phyloP scores from a whole-genome alignment of 2,113 vertebrate genomes.

The Otis tarda region DNA sequence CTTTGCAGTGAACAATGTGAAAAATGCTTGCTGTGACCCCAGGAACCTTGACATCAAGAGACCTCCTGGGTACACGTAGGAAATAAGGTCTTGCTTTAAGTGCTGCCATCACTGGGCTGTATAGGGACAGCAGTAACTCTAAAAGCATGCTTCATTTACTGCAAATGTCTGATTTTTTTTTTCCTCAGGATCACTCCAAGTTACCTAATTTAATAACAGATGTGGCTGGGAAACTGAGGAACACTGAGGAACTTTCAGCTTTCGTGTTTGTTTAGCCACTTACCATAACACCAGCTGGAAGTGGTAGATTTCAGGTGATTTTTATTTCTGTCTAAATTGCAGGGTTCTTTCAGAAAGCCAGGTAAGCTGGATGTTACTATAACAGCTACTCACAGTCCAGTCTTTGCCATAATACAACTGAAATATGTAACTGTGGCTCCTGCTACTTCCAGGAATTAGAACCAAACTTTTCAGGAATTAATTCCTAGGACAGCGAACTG shows the following conservation, averaged over 20 bases:
- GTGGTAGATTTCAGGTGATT: background rate
- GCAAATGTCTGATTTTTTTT: background rate
- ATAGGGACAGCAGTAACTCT: background rate
- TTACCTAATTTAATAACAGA: slow-evolving; percentile 3
- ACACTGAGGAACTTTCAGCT: background rate
- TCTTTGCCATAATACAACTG: background rate
- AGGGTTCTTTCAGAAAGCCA: background rate
- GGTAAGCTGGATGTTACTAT: background rate
- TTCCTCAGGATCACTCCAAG: background rate
- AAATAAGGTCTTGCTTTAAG: background rate
- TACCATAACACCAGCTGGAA: slow-evolving; percentile 6
- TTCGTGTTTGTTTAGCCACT: slow-evolving; percentile 30
- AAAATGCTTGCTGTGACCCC: slow-evolving; percentile 10
- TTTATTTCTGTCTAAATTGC: background rate
- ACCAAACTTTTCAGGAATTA: background rate
- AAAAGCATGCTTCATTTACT: background rate
- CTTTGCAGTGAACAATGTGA: background rate
- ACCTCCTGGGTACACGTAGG: background rate
- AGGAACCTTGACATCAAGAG: background rate
- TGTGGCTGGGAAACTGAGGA: background rate
- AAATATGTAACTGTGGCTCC: background rate
- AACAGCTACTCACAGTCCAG: background rate
- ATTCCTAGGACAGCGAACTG: background rate
- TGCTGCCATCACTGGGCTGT: background rate
- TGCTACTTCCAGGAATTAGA: background rate